Evolutionary conservation across 2,113 vertebrate genomes (phyloP), one percentile per base, ranked within the genome.

Genomic region (Entelurus aequoreus): DNA sequence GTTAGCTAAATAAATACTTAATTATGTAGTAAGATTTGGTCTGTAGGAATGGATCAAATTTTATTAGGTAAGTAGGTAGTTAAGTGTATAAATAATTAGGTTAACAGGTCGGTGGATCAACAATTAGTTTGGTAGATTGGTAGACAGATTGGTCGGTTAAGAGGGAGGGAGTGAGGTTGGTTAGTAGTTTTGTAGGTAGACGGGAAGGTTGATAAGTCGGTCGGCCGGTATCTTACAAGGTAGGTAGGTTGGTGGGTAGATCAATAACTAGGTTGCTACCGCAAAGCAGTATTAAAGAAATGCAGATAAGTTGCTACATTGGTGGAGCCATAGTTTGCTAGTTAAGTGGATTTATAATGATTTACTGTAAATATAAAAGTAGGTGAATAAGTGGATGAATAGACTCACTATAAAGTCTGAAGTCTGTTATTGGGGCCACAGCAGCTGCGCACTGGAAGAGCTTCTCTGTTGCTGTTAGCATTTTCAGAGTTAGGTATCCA

Each of bases 401-500:
- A 13, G 13, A 84, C 91, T 90, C 64, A 93, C 92, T 91, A 15
- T 92, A 91, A 61, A 93, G 86, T 65, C 81, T 89, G 80, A 93
- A 92, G 79, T 91, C 90, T 14, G 90, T 91, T 60, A 93, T 88
- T 1, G 92, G 92, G n/a, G 92, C 89, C 60, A 87, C 77, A 3
- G 81, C 86, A 0, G 82, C 90, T 0, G 88, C 77, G 72, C 92
- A 93, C 40, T 83, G 88, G 69, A 93, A 92, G 48, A 90, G 74
- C 35, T 86, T 83, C 35, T 92, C 88, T 54, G 88, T 87, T 16
- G 87, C 69, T 6, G 89, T 85, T 60, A 92, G 72, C 84, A 93
- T 90, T 75, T 92, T 93, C 47, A 93, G 87, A n/a, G 89, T 75
- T 71, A 93, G 77, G 86, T 92, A 92, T 47, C 91, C 92, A 12